phyloP scores from a whole-genome alignment of 2,113 vertebrate genomes.

The Choloepus hoffmanni region DNA sequence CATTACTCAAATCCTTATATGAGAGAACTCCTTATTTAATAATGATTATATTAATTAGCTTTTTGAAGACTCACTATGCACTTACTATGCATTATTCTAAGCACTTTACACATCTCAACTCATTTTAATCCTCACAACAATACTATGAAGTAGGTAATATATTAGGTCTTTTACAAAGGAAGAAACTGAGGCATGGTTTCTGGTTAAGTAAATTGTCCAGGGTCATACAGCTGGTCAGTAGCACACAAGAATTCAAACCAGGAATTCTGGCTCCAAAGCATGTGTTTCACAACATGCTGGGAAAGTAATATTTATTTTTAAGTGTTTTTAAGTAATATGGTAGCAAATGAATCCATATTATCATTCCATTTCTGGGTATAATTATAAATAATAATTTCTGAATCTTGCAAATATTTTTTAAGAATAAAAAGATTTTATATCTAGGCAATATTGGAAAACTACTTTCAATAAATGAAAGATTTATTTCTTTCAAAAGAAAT shows the following conservation, averaged over 20 bases:
- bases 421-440: not conserved
- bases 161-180: constrained; percentile 5
- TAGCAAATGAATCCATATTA: not conserved
- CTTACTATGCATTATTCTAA: not conserved
- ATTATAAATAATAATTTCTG: constrained; percentile 43
- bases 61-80: not conserved
- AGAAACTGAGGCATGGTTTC: not conserved
- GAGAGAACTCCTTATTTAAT: not conserved
- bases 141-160: not conserved
- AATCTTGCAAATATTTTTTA: not conserved
- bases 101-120: not conserved
- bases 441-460: not conserved
- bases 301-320: not conserved
- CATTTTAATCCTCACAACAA: not conserved
- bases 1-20: not conserved
- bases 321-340: not conserved
- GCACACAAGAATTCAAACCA: not conserved
- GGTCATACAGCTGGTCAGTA: not conserved
- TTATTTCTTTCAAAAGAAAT: constrained; percentile 26
- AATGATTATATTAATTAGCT: not conserved
- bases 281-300: not conserved
- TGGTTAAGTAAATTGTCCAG: not conserved
- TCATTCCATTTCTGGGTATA: not conserved
- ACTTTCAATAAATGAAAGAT: not conserved
- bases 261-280: not conserved